Percentiles rank a stretch among this genome's conserved stretches.
These are phyloP conservation scores for Hydropsyche tenuis DNA, from an alignment of 1,140 invertebrate species.

Conservation along the genomic window DNA sequence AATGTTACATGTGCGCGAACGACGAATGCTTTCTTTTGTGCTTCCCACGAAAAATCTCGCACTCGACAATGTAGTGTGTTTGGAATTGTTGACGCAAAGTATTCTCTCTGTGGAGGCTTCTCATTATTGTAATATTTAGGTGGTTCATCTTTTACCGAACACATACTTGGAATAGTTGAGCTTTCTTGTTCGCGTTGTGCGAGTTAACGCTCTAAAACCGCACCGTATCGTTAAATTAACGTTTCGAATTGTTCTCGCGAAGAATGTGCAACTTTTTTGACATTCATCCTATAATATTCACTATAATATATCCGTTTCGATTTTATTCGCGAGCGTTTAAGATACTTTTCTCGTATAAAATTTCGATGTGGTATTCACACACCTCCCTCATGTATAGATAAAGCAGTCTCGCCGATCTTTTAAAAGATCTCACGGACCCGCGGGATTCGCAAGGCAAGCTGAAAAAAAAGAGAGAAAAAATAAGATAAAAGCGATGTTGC, in stretches of 20 bases:
- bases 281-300: not conserved
- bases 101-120: not conserved
- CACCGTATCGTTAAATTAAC: constrained; percentile 3
- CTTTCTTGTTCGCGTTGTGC: not conserved
- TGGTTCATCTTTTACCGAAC: not conserved
- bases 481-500: not conserved
- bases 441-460: not conserved
- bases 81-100: not conserved
- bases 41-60: not conserved
- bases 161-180: constrained; percentile 1
- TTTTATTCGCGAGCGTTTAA: not conserved
- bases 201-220: not conserved
- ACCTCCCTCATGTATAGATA: constrained; percentile 17
- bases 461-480: not conserved
- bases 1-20: not conserved
- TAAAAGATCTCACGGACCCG: constrained; percentile 13
- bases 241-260: not conserved
- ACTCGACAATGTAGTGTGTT: not conserved
- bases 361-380: constrained; percentile 1
- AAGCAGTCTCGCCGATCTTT: constrained; percentile 14
- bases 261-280: not conserved
- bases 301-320: not conserved
- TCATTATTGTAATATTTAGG: not conserved
- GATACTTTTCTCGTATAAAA: not conserved
- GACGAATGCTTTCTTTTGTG: not conserved